Evolutionary conservation across 2,888 invertebrate species (phyloP).

Genomic region (Apocheima hispidaria): DNA sequence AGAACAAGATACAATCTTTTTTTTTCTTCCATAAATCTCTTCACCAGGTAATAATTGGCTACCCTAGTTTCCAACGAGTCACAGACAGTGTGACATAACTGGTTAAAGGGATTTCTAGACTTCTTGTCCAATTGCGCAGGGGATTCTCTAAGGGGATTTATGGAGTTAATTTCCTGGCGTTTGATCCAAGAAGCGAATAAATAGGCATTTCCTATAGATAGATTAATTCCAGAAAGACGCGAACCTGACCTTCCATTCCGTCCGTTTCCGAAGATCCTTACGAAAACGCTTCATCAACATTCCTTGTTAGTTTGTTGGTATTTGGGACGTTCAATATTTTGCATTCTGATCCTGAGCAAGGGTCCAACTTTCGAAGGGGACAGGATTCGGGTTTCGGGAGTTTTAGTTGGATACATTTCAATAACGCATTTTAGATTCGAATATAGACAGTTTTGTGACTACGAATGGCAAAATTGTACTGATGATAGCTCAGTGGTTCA

Average conservation of each 20-base stretch:
- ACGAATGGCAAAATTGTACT: no score
- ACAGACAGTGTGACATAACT: no score
- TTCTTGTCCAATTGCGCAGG: no score
- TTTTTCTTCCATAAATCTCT: no score
- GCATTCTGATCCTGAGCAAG: slow-evolving; percentile 7
- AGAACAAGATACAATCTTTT: no score
- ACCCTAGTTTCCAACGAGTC: no score
- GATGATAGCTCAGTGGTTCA: no score
- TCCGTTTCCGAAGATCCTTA: neutral
- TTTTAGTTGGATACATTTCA: neutral
- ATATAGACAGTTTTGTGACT: no score
- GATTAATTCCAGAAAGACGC: slow-evolving; percentile 5
- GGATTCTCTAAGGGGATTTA: no score
- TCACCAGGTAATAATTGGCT: no score
- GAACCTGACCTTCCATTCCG: slow-evolving; percentile 3
- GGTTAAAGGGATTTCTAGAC: no score
- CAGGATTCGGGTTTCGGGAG: neutral
- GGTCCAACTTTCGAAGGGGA: neutral
- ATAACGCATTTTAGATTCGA: neutral
- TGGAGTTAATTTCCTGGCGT: neutral
- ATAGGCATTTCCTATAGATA: neutral
- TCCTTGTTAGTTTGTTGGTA: slow-evolving; percentile 17
- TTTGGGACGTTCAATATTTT: slow-evolving; percentile 14
- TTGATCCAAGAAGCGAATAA: neutral
- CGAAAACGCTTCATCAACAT: slow-evolving; percentile 14